Base-by-base conservation (phyloP, 1,140 invertebrate genomes). In the Diachasma alloeum region DNA sequence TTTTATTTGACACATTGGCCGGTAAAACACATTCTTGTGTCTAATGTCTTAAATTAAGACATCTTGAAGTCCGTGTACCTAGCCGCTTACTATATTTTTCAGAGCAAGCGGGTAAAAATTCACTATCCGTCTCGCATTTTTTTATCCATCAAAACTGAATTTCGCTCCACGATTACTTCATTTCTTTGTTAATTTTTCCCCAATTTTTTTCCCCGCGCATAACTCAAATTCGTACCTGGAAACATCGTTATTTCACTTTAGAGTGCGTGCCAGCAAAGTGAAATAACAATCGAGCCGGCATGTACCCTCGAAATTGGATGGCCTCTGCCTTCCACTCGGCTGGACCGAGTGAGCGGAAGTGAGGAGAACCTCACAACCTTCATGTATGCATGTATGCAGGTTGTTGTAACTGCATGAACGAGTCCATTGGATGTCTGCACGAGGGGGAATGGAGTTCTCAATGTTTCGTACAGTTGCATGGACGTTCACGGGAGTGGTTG, bases 241-340 rank as follows among this genome's bases (percentile, higher is more conserved):
- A 69, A 42, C 67, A 69, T 36, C 36, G 24, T 37, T 67, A 67
- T 67, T 59, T 59, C 53, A 22, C 53, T 59, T 59, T 9, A 10
- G 53, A 59, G 53, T 59, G 53, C 53, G 53, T 59, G 53, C 53
- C 53, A 22, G 53, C 22, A n/a, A 69, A n/a, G 36, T 39, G 17
- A 39, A 69, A 69, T 69, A 69, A 69, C 36, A 69, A 39, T 69
- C 36, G 19, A 22, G 22, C 17, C 67, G 17, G n/a, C 11, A 13
- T 39, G 67, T 19, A 69, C 67, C 67, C 67, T 42, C 37, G 36
- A 69, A 69, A 69, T 69, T 69, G 67, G 31, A 69, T 69, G 67
- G 36, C 26, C 67, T 39, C 17, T 39, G 67, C 17, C 39, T 39
- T 69, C 44, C 44, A 46, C 44, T 46, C 10, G 44, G n/a, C 44